Base-by-base conservation (phyloP, 1,140 invertebrate species). In the Apocrypta bakeri region DNA sequence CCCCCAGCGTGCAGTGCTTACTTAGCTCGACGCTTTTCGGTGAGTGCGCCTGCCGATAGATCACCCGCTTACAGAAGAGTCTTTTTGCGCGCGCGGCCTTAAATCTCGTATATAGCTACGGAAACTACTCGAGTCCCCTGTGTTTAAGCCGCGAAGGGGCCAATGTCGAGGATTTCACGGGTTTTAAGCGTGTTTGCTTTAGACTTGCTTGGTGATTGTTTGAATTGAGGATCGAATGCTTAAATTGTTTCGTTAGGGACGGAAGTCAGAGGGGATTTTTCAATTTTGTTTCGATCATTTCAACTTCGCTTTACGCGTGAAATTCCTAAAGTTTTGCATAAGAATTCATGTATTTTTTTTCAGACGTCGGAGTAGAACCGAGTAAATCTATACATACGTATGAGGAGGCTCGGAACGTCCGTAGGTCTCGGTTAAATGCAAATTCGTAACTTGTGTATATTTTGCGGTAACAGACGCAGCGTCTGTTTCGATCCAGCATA, bases 1-100 rank as follows among this genome's bases (percentile, higher is more conserved):
- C 25, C 40, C 27, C 17, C 2, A 24, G 11, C 27, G 12, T n/a
- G n/a, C n/a, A 4, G 0, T 21, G 77, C 24, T 79, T 79, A 79
- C 77, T 79, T 79, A 79, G 29, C 42, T 29, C n/a, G 40, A 4
- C 42, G 25, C 78, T 71, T 37, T 31, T 33, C 21, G 66, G 14
- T 25, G n/a, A 63, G 25, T 27, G 63, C 27, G 25, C 63, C 27
- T 66, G 63, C 24, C 63, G 63, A 66, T 66, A 29, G 63, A 66
- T 29, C 63, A 25, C 63, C 63, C 24, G 27, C 63, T 17, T 9
- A 25, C 24, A 24, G 24, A 27, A 24, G 63, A 66, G 12, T 17
- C 68, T 37, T 17, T 37, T 71, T 37, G 3, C 27, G 68, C 24
- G 63, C 0, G 56, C 56, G 8, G 24, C 27, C 27, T 66, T 66